Conservation (phyloP, 2,797 vertebrate species). For the Xenops minutus region DNA sequence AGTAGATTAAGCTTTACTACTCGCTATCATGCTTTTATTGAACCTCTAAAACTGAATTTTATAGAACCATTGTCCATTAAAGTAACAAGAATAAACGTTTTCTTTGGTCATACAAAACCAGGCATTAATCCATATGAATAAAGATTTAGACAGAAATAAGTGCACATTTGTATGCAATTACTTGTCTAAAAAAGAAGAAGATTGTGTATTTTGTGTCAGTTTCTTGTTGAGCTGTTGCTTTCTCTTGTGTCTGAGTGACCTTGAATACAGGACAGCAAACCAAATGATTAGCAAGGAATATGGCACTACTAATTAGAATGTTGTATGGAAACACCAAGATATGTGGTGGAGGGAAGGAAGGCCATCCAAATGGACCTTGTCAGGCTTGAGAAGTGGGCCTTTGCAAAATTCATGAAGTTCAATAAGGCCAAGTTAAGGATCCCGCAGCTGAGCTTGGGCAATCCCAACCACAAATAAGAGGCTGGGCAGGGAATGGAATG, state of each 20-base stretch:
- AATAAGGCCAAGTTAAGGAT: not conserved
- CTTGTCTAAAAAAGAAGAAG: not conserved
- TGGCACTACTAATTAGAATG: not conserved
- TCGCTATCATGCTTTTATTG: conserved; percentile 11
- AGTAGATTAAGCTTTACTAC: conserved; percentile 41
- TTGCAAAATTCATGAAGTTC: not conserved
- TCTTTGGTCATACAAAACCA: not conserved
- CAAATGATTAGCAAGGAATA: not conserved
- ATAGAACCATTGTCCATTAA: not conserved
- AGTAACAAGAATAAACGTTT: conserved; percentile 20
- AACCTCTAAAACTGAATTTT: conserved; percentile 17
- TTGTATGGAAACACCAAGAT: not conserved
- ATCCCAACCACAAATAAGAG: not conserved
- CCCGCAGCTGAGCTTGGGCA: not conserved
- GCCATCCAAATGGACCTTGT: not conserved
- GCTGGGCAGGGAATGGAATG: not conserved
- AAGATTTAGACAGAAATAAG: not conserved
- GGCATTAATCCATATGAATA: not conserved
- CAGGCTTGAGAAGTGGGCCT: not conserved
- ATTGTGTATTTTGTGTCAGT: not conserved
- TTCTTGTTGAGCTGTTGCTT: not conserved
- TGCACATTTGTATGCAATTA: not conserved
- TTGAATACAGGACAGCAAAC: not conserved
- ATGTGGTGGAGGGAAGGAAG: not conserved
- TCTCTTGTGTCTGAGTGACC: not conserved